phyloP scores from a whole-genome alignment of 2,888 invertebrate species.

The Scaptomyza caliginosa region DNA sequence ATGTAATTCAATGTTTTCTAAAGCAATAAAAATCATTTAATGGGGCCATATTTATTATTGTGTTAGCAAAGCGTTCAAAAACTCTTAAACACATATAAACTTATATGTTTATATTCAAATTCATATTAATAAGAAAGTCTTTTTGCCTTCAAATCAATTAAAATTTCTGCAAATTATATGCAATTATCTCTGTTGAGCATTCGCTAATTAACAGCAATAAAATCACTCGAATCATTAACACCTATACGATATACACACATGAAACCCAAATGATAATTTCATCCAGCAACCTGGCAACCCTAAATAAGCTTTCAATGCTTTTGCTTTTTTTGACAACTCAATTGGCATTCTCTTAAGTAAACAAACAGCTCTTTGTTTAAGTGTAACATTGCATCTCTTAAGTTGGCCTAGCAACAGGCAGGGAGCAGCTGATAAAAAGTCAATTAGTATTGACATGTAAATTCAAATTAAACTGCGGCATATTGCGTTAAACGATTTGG shows the following conservation, averaged over 20 bases:
- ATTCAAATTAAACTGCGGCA: conserved; percentile 8
- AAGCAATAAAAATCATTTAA: conserved; percentile 3
- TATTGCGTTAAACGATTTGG: conserved; percentile 30
- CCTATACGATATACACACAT: background rate
- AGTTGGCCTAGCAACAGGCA: conserved; percentile 18
- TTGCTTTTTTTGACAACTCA: conserved; percentile 7
- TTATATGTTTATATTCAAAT: background rate
- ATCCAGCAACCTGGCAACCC: conserved; percentile 48
- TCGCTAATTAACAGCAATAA: conserved; percentile 25
- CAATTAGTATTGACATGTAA: conserved; percentile 36
- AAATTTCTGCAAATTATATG: conserved; percentile 23
- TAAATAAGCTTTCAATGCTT: conserved; percentile 30
- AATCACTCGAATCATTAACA: conserved; percentile 16
- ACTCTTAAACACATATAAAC: background rate
- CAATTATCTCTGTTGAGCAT: conserved; percentile 8
- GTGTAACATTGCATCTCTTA: conserved; percentile 1
- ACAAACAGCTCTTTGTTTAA: background rate
- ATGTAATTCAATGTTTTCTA: background rate
- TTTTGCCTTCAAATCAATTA: conserved; percentile 42
- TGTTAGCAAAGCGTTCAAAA: background rate
- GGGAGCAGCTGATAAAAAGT: conserved; percentile 20
- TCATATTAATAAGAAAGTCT: conserved; percentile 16
- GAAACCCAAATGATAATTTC: background rate
- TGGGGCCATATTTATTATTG: background rate
- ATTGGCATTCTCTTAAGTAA: conserved; percentile 26